Evolutionary conservation across 2,888 invertebrate genomes (phyloP).

Genomic region (Drosophila cognata): DNA sequence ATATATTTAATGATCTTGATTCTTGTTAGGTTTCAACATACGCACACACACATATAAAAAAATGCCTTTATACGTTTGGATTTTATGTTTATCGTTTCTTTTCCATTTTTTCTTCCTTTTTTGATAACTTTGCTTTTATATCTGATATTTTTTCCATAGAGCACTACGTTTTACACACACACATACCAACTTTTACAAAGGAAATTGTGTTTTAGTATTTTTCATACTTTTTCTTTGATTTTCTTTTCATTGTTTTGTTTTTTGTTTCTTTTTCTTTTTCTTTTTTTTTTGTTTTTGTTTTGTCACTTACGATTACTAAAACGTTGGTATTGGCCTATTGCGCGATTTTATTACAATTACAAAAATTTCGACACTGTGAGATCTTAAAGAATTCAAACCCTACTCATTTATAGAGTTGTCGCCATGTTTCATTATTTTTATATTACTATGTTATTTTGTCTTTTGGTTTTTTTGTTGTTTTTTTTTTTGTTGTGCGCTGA

Average conservation of each 20-base stretch:
- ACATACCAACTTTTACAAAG: slow-evolving; percentile 43
- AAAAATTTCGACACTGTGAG: slow-evolving; percentile 54
- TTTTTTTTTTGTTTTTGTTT: slow-evolving; percentile 10
- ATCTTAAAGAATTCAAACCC: slow-evolving; percentile 21
- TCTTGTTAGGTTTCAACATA: slow-evolving; percentile 58
- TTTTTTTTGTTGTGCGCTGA: slow-evolving; percentile 23
- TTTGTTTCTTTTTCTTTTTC: neutral
- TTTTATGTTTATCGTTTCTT: slow-evolving; percentile 5
- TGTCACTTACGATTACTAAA: slow-evolving; percentile 42
- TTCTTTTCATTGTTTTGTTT: neutral
- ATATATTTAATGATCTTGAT: slow-evolving; percentile 25
- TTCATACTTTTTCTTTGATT: slow-evolving; percentile 15
- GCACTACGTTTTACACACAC: slow-evolving; percentile 46
- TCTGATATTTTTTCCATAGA: slow-evolving; percentile 35
- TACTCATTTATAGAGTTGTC: neutral
- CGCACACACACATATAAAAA: slow-evolving; percentile 37
- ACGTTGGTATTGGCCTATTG: slow-evolving; percentile 58
- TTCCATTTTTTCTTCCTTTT: neutral
- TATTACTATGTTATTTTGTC: neutral
- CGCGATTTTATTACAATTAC: slow-evolving; percentile 56
- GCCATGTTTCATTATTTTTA: slow-evolving; percentile 8
- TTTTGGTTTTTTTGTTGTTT: neutral
- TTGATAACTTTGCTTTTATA: slow-evolving; percentile 40
- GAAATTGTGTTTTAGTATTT: slow-evolving; percentile 40
- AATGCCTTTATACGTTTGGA: slow-evolving; percentile 35